Percentiles rank a stretch among this genome's conserved stretches.
Conservation (phyloP, 2,113 vertebrate species). For the Colius striatus region DNA sequence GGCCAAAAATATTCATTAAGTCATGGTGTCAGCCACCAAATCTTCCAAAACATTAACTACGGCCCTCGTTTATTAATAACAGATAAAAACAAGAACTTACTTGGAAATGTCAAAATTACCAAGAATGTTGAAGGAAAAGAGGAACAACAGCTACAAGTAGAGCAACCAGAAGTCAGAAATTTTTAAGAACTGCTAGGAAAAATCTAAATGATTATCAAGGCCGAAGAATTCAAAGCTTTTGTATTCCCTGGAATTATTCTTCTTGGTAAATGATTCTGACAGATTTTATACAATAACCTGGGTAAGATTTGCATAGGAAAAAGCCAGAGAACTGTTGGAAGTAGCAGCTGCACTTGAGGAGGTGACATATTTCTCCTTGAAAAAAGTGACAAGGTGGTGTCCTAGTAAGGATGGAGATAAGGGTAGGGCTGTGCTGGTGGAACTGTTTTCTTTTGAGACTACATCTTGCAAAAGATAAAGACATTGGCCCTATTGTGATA, state of each 20-base stretch:
- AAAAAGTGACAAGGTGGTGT: neutral
- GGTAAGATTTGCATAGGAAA: neutral
- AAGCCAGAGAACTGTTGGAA: neutral
- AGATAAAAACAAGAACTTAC: neutral
- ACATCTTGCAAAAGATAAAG: neutral
- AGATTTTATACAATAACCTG: neutral
- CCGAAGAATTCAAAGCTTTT: neutral
- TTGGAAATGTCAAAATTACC: neutral
- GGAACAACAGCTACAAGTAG: neutral
- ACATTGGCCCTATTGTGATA: neutral
- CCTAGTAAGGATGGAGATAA: neutral
- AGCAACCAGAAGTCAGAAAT: neutral
- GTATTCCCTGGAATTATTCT: neutral
- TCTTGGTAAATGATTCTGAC: neutral
- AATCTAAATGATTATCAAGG: neutral
- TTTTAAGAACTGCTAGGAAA: neutral
- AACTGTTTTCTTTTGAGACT: neutral
- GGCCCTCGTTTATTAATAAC: neutral
- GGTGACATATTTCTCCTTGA: neutral
- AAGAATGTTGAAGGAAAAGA: neutral
- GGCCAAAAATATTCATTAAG: neutral
- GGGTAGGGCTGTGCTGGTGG: neutral
- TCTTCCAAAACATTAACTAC: neutral
- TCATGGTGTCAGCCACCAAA: neutral
- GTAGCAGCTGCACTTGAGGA: neutral